Percentiles rank a stretch among this genome's conserved stretches.
phyloP scores from a whole-genome alignment of 2,888 invertebrate genomes.

The Ectemnius lituratus region DNA sequence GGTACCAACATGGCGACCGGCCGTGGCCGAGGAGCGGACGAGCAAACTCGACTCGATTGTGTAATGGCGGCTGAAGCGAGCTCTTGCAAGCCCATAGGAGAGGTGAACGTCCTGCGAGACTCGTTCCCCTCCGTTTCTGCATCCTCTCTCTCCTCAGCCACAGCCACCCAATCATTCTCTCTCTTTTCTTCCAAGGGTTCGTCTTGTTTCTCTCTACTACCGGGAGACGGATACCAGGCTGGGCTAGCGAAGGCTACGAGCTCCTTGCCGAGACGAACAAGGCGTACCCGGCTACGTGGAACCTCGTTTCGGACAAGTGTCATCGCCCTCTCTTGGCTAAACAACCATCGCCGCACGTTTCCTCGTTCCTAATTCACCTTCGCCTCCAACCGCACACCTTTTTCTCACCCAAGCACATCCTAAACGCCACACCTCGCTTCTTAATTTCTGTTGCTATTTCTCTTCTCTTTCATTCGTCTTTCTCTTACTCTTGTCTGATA shows the following conservation, averaged over 20 bases:
- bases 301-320: slow-evolving; percentile 60
- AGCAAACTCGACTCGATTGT: slow-evolving; percentile 68
- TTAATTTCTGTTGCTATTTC: background rate
- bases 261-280: slow-evolving; percentile 48
- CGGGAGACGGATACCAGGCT: slow-evolving; percentile 46
- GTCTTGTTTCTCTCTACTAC: slow-evolving; percentile 37
- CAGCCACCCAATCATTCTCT: slow-evolving; percentile 22
- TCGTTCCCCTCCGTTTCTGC: slow-evolving; percentile 40
- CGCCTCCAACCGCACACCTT: slow-evolving; percentile 7
- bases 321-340: slow-evolving; percentile 58
- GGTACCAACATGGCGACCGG: slow-evolving; percentile 73
- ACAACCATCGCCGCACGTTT: slow-evolving; percentile 41
- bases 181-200: slow-evolving; percentile 12
- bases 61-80: slow-evolving; percentile 71
- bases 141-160: slow-evolving; percentile 9
- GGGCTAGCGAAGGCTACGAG: slow-evolving; percentile 61
- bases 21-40: slow-evolving; percentile 57
- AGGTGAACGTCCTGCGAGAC: slow-evolving; percentile 72
- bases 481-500: background rate
- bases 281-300: slow-evolving; percentile 43
- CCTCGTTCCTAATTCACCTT: slow-evolving; percentile 48
- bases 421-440: background rate
- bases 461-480: background rate
- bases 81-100: slow-evolving; percentile 60
- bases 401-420: slow-evolving; percentile 2